Base-by-base conservation (phyloP, 2,797 vertebrate genomes). In the Enteromius argenteus region DNA sequence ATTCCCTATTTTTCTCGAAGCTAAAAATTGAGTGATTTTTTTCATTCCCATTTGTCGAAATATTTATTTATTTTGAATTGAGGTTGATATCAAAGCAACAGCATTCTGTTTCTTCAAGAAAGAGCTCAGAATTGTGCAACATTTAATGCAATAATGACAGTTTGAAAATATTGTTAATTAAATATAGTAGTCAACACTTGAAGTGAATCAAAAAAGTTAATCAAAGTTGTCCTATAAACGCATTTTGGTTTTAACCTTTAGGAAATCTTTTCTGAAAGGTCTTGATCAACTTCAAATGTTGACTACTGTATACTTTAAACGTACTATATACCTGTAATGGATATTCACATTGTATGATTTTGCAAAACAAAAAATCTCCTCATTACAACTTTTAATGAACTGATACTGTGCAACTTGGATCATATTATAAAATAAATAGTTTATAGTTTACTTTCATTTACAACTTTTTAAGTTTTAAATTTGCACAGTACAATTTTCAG, bases 261-360 rank as follows among this genome's bases (percentile, higher is more conserved):
- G 37, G 7, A 39, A 8, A 39, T 7, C 37, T 39, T 39, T 9
- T 1, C 8, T 35, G 32, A 35, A 35, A 35, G 32, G 39, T 39
- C 9, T 39, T 39, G 39, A 10, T 42, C 1, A 10, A 42, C 39
- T 42, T 39, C 37, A 39, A 39, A 39, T 39, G 37, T 39, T 42
- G 39, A 42, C 7, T 10, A 10, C 8, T 42, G 39, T 10, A 10
- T 42, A 6, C 23, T 62, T 30, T 62, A 30, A 62, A 35, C 19
- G 17, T 17, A 72, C 49, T 69, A 37, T 51, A 79, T 42, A 67
- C 81, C 84, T 84, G 66, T 80, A 66, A 64, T 73, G 72, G 64
- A 75, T 44, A 53, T 58, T 62, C 37, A 69, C 67, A 56, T 14
- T 44, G 42, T 13, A 35, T 69, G 21, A 51, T 15, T 27, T n/a